These are phyloP conservation scores for Ivindomyrus marchei DNA, from an alignment of 2,113 vertebrate species.

Conservation along the genomic window DNA sequence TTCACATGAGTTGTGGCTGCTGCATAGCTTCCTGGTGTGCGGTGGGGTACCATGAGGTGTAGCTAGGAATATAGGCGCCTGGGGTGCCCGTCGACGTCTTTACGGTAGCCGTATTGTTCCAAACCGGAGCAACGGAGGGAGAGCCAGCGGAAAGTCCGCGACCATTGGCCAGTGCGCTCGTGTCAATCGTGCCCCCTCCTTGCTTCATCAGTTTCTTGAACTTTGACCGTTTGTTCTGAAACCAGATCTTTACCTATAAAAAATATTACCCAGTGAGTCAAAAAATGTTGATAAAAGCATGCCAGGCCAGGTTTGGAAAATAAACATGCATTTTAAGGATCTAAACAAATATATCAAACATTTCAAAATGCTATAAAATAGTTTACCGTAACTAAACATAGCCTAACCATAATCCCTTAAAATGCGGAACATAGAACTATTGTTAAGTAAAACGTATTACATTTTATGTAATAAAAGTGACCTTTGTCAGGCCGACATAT, in stretches of 20 bases:
- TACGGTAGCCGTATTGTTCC: slow-evolving; percentile 81
- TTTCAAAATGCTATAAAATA: not conserved
- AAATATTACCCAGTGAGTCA: not conserved
- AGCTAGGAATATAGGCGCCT: slow-evolving; percentile 93
- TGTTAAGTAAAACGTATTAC: not conserved
- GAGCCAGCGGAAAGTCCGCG: slow-evolving; percentile 81
- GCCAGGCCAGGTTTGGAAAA: not conserved
- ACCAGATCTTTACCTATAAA: slow-evolving; percentile 88
- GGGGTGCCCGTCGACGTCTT: slow-evolving; percentile 79
- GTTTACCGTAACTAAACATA: not conserved
- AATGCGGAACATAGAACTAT: not conserved
- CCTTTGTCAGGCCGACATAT: not conserved
- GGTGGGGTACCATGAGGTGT: slow-evolving; percentile 96
- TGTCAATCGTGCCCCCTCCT: slow-evolving; percentile 82
- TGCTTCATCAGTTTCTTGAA: slow-evolving; percentile 95
- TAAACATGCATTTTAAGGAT: not conserved
- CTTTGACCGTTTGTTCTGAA: slow-evolving; percentile 94
- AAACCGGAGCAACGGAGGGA: slow-evolving; percentile 81
- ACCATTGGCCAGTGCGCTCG: slow-evolving; percentile 76
- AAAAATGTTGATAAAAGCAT: not conserved
- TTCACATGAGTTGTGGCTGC: slow-evolving; percentile 97
- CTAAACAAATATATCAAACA: not conserved
- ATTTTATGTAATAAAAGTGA: not conserved
- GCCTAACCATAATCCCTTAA: not conserved
- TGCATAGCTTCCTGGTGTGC: slow-evolving; percentile 99